Conservation (phyloP, 64 coral and sea anemone genomes). For the Actinia tenebrosa region DNA sequence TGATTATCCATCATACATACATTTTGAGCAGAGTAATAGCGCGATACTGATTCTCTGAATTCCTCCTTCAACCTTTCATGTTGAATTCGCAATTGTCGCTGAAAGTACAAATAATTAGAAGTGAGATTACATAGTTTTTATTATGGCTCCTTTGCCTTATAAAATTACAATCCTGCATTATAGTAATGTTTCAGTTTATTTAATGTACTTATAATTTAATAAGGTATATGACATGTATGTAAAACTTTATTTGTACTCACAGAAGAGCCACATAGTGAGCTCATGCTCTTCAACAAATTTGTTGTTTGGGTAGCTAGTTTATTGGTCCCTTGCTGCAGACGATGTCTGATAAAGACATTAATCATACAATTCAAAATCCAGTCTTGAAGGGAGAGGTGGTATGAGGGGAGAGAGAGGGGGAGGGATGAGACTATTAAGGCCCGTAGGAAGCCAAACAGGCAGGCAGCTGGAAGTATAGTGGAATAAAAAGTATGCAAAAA, state of each 20-base stretch:
- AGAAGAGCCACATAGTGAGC: conserved; percentile 51
- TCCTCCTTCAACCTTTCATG: conserved; percentile 85
- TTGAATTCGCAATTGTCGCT: conserved; percentile 79
- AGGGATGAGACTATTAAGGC: too few relatives aligned
- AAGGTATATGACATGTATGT: too few relatives aligned
- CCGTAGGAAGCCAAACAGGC: too few relatives aligned
- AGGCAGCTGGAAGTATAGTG: too few relatives aligned
- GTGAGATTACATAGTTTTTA: not conserved
- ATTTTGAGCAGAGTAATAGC: conserved; percentile 85
- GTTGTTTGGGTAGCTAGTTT: conserved; percentile 64
- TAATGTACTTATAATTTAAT: too few relatives aligned
- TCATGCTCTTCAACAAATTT: conserved; percentile 73
- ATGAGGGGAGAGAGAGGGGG: too few relatives aligned
- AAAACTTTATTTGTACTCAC: conserved; percentile 47
- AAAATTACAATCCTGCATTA: too few relatives aligned
- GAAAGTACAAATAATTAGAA: not conserved
- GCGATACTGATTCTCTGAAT: conserved; percentile 75
- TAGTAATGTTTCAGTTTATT: too few relatives aligned
- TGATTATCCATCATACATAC: conserved; percentile 34
- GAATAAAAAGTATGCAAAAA: too few relatives aligned
- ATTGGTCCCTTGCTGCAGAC: conserved; percentile 77
- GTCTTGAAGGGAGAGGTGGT: too few relatives aligned
- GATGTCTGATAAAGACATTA: conserved; percentile 37
- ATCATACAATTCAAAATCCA: not conserved
- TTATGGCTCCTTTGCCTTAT: not conserved